These are phyloP conservation scores for Osmerus mordax DNA, from an alignment of 2,113 vertebrate species.

Conservation along the genomic window DNA sequence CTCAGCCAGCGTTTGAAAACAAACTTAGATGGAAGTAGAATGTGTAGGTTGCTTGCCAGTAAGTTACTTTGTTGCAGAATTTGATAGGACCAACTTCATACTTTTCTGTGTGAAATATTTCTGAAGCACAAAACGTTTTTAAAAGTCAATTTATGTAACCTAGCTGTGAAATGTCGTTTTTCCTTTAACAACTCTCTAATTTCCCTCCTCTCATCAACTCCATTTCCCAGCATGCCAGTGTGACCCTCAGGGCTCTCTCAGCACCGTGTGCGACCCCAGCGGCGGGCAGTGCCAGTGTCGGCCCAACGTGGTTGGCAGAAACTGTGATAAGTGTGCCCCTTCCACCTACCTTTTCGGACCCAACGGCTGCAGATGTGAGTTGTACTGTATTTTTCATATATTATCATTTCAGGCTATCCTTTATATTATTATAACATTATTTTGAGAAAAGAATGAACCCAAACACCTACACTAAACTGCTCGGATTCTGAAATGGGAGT, in stretches of 20 bases:
- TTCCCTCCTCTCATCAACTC: not conserved
- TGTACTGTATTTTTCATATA: not conserved
- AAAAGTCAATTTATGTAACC: too few species aligned
- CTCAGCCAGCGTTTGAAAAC: not conserved
- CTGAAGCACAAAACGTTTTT: not conserved
- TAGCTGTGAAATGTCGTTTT: too few species aligned
- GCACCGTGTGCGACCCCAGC: slow-evolving; percentile 85
- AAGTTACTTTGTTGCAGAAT: too few species aligned
- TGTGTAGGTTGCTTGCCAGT: not conserved
- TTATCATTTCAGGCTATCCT: too few species aligned
- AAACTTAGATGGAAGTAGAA: not conserved
- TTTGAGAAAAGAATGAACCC: not conserved
- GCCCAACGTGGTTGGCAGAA: slow-evolving; percentile 84
- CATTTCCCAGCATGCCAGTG: slow-evolving; percentile 84
- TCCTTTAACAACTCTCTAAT: not conserved
- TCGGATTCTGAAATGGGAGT: not conserved
- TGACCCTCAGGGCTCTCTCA: slow-evolving; percentile 91
- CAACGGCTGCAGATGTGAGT: slow-evolving; percentile 86
- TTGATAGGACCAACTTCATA: not conserved
- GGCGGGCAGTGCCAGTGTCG: slow-evolving; percentile 94
- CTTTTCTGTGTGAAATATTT: not conserved
- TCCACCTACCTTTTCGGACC: slow-evolving; percentile 92
- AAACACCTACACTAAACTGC: not conserved
- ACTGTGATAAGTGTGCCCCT: slow-evolving; percentile 84
- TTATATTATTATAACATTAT: too few species aligned